phyloP scores from a whole-genome alignment of 1,140 invertebrate species.

The Drosophila eugracilis region DNA sequence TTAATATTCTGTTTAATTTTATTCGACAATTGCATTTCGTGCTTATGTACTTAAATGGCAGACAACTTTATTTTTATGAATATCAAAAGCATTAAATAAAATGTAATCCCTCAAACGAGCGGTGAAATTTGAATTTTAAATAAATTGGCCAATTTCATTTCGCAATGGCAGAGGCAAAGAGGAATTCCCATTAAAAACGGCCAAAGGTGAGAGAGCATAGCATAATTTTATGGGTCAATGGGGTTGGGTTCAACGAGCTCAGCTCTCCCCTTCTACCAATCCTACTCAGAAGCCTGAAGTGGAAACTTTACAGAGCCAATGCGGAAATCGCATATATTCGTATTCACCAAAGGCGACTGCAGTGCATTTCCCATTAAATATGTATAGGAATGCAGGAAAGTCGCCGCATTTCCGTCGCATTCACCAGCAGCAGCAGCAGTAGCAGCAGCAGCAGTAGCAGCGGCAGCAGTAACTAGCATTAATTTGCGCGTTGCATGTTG shows the following conservation, averaged over 20 bases:
- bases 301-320: slow-evolving; percentile 42
- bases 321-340: slow-evolving; percentile 56
- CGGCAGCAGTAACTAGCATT: slow-evolving; percentile 33
- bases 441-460: no score
- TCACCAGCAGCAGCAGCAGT: slow-evolving; percentile 25
- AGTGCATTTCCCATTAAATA: slow-evolving; percentile 62
- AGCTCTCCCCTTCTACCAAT: background rate
- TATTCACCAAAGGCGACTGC: slow-evolving; percentile 46
- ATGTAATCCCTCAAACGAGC: background rate
- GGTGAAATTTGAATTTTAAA: background rate
- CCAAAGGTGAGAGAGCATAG: slow-evolving; percentile 30
- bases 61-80: background rate
- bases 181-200: slow-evolving; percentile 1
- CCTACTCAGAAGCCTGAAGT: slow-evolving; percentile 4
- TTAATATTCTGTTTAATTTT: background rate
- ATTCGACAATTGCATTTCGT: background rate
- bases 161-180: background rate
- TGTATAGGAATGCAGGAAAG: slow-evolving; percentile 58
- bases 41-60: background rate
- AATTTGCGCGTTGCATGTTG: slow-evolving; percentile 55
- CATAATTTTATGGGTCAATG: slow-evolving; percentile 55
- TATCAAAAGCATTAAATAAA: background rate
- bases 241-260: slow-evolving; percentile 45
- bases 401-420: slow-evolving; percentile 73
- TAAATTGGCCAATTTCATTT: background rate